phyloP scores from a whole-genome alignment of 2,797 vertebrate species.

The Lepilemur ruficaudatus region DNA sequence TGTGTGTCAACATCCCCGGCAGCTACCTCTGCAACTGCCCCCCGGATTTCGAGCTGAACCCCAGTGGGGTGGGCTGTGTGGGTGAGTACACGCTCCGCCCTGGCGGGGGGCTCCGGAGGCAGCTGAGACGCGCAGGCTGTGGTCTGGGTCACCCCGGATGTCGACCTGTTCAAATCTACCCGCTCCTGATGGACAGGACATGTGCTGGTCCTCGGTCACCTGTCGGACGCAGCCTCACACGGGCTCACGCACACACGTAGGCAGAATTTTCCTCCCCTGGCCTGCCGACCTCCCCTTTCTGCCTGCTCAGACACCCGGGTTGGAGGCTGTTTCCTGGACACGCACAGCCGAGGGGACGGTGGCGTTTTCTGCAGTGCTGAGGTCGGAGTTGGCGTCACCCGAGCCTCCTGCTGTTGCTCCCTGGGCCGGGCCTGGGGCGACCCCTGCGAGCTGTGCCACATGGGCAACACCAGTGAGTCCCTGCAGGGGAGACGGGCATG shows the following conservation, averaged over 20 bases:
- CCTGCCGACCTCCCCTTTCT: background rate
- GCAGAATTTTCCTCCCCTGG: fast-evolving
- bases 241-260: fast-evolving
- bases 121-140: fast-evolving
- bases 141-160: background rate
- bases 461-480: slow-evolving; percentile 91
- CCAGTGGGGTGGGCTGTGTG: slow-evolving; percentile 94
- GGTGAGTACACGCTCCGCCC: slow-evolving; percentile 81
- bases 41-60: slow-evolving; percentile 94
- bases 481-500: fast-evolving
- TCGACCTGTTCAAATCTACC: background rate
- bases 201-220: too few relatives aligned
- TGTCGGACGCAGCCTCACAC: background rate
- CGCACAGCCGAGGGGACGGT: slow-evolving; percentile 90
- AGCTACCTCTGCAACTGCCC: slow-evolving; percentile 95
- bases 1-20: slow-evolving; percentile 94
- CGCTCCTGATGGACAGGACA: background rate
- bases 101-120: background rate
- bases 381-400: slow-evolving; percentile 92
- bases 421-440: slow-evolving; percentile 94
- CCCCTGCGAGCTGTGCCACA: slow-evolving; percentile 94
- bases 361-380: slow-evolving; percentile 94
- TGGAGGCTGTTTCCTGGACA: slow-evolving; percentile 95
- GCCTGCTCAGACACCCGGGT: slow-evolving; percentile 90
- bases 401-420: slow-evolving; percentile 96